Evolutionary conservation across 2,113 vertebrate species (phyloP).

Genomic region (Gobiocypris rarus): DNA sequence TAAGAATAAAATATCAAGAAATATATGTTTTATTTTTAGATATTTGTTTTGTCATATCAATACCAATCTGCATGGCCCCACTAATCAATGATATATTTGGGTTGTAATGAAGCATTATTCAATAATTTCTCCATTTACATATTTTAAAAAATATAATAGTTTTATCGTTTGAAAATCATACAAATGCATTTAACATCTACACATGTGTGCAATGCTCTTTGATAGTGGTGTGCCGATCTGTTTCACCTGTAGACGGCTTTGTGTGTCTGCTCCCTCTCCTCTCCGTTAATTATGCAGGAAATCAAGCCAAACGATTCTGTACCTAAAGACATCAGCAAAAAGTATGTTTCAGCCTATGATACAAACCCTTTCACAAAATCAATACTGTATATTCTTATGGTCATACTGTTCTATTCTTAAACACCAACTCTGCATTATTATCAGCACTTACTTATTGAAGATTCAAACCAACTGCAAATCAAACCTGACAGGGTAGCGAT

Average conservation of each 20-base stretch:
- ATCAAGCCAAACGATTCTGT: slow-evolving; percentile 96
- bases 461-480: too few species aligned
- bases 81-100: not conserved
- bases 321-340: slow-evolving; percentile 69
- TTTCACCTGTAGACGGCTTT: slow-evolving; percentile 93
- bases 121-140: not conserved
- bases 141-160: not conserved
- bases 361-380: not conserved
- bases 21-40: not conserved
- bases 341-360: not conserved
- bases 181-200: not conserved
- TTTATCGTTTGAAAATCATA: not conserved
- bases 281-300: slow-evolving; percentile 92
- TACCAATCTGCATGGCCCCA: too few species aligned
- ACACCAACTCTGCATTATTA: not conserved
- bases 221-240: not conserved
- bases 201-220: not conserved
- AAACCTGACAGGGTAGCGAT: too few species aligned
- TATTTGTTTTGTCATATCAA: not conserved
- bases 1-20: not conserved
- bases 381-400: not conserved
- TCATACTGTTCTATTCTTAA: not conserved
- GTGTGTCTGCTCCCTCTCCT: slow-evolving; percentile 94
- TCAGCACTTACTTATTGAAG: too few species aligned
- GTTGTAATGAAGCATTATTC: not conserved